These are phyloP conservation scores for Alviniconcha strummeri DNA, from an alignment of 2,888 invertebrate species.

Conservation along the genomic window DNA sequence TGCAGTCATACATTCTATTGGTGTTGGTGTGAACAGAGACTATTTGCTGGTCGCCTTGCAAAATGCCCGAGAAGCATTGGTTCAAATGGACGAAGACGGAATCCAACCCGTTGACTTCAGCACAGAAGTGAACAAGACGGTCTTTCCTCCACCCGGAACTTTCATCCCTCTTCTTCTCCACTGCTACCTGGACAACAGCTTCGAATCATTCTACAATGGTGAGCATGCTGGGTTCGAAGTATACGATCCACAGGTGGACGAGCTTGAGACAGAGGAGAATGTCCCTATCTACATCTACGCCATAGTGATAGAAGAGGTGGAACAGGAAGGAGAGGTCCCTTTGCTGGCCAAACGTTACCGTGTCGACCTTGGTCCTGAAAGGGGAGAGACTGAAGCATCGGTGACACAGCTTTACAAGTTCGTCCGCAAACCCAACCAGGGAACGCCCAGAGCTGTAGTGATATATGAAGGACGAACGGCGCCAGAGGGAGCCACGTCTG, in stretches of 20 bases:
- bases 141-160: constrained; percentile 43
- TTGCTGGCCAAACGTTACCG: constrained; percentile 14
- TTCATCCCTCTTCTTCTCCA: constrained; percentile 44
- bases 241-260: not conserved
- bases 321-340: not conserved
- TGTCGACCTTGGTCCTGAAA: constrained; percentile 31
- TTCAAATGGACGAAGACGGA: constrained; percentile 13
- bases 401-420: constrained; percentile 39
- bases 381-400: constrained; percentile 13
- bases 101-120: constrained; percentile 17
- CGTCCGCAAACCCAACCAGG: constrained; percentile 14
- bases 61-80: not conserved
- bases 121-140: not conserved
- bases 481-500: no score
- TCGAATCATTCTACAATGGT: constrained; percentile 36
- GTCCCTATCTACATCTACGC: constrained; percentile 36
- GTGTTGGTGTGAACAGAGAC: not conserved
- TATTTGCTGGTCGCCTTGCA: not conserved
- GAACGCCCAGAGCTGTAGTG: not conserved
- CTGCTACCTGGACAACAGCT: constrained; percentile 41
- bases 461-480: not conserved
- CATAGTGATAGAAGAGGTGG: constrained; percentile 23
- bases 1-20: not conserved
- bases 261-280: not conserved
- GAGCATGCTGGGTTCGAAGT: constrained; percentile 43